Evolutionary conservation across 2,797 vertebrate genomes (phyloP), one percentile per base, ranked within the genome.

Genomic region (Bucorvus abyssinicus): DNA sequence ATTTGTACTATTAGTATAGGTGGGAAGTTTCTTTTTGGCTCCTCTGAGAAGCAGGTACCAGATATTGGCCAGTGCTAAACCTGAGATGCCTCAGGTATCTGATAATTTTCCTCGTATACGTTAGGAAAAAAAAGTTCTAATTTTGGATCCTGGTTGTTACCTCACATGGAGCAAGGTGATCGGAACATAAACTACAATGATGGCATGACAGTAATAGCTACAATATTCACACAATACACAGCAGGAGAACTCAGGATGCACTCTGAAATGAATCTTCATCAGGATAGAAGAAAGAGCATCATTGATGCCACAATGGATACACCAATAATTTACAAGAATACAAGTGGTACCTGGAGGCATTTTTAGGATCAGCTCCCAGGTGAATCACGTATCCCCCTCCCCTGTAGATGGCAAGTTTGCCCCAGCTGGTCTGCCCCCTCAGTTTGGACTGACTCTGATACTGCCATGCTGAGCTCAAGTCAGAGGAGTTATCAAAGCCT

Each of bases 301-400:
- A 63, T 3, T 79, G n/a, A 47, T 0, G 1, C n/a, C n/a, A 34
- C 36, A 53, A 30, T 40, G 63, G 34, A 11, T 17, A 53, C 36
- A 38, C 40, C 64, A 32, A 44, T 91, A 23, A 63, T 34, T 55
- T 60, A 42, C 19, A 38, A 24, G 55, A 42, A 76, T 21, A 34
- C 14, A 34, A 14, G 17, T 20, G 38, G 85, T 97, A 99, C 99
- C 99, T 98, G 96, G 96, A 98, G 55, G 99, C 98, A 29, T 98
- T 98, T 49, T 97, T 94, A 36, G 95, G 95, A 94, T 99, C 98
- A 6, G 98, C 98, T 40, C 98, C 99, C 90, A 99, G 97, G 78
- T 98, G 98, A 87, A 98, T 97, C 60, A 98, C 97, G 3, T 99
- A 99, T 83, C 99, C 99, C 64, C 99, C 99, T 95, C 99, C 99